Conservation (phyloP, 2,888 invertebrate species). For the Drosophila robusta region DNA sequence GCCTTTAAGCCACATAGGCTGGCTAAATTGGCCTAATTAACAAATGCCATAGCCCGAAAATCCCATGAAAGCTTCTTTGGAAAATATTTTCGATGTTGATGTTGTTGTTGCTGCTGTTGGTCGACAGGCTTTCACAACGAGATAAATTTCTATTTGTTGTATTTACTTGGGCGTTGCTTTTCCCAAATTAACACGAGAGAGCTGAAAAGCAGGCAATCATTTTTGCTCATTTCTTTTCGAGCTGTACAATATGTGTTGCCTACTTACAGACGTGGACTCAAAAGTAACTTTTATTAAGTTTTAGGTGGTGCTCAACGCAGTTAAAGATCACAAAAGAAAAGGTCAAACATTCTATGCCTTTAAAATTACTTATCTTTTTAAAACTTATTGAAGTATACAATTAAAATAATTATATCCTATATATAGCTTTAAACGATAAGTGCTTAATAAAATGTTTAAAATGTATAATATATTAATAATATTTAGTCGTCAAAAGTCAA, state of each 20-base stretch:
- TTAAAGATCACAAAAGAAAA: too few relatives aligned
- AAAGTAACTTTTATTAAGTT: background rate
- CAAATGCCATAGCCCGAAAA: constrained; percentile 59
- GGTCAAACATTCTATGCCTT: too few relatives aligned
- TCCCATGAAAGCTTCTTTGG: constrained; percentile 25
- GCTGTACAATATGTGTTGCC: constrained; percentile 8
- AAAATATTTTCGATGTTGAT: constrained; percentile 1
- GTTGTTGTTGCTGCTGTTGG: background rate
- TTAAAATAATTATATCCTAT: too few relatives aligned
- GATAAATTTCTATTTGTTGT: constrained; percentile 19
- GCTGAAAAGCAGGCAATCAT: constrained; percentile 37
- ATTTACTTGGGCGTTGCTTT: constrained; percentile 12
- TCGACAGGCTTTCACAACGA: background rate
- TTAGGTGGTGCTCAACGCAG: too few relatives aligned
- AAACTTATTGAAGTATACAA: too few relatives aligned
- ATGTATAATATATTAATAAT: too few relatives aligned
- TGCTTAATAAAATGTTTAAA: too few relatives aligned
- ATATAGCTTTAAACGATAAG: too few relatives aligned
- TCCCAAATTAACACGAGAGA: background rate
- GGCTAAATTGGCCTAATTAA: constrained; percentile 61
- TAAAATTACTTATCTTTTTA: too few relatives aligned
- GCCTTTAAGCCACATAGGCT: constrained; percentile 25
- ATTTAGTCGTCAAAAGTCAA: too few relatives aligned
- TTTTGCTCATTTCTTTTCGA: background rate
- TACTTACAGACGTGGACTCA: background rate